Percentiles rank a stretch among this genome's conserved stretches.
Conservation (phyloP, 2,888 invertebrate species). For the Drosophila bunnanda region DNA sequence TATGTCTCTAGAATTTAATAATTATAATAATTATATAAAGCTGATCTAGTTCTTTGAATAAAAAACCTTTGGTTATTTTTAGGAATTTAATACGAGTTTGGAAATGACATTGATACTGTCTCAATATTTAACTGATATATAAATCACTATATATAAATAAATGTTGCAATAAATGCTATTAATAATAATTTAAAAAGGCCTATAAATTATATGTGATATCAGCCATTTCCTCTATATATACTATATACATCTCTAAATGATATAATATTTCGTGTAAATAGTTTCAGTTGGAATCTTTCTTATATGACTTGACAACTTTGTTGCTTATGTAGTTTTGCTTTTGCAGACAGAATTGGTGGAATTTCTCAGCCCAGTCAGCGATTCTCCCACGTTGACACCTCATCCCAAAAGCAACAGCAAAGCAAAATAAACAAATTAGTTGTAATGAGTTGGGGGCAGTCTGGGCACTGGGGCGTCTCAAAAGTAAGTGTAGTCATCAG, state of each 20-base stretch:
- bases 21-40: too few relatives aligned
- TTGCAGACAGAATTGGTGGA: not conserved
- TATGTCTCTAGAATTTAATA: too few relatives aligned
- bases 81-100: too few relatives aligned
- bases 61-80: too few relatives aligned
- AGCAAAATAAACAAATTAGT: conserved; percentile 70
- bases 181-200: too few relatives aligned
- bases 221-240: not conserved
- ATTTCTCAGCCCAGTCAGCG: conserved; percentile 29
- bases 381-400: conserved; percentile 61
- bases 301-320: not conserved
- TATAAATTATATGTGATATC: too few relatives aligned
- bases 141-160: not conserved
- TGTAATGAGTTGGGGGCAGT: conserved; percentile 55
- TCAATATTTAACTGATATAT: too few relatives aligned
- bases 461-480: conserved; percentile 4
- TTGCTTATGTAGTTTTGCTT: not conserved
- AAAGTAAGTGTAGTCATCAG: conserved; percentile 28
- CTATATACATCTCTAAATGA: too few relatives aligned
- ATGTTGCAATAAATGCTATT: too few relatives aligned
- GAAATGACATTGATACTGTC: too few relatives aligned
- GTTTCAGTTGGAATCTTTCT: not conserved
- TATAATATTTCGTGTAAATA: not conserved
- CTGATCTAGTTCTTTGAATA: too few relatives aligned
- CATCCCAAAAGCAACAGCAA: conserved; percentile 32